Evolutionary conservation across 2,888 invertebrate species (phyloP).

Genomic region (Drosophila kambysellisi): DNA sequence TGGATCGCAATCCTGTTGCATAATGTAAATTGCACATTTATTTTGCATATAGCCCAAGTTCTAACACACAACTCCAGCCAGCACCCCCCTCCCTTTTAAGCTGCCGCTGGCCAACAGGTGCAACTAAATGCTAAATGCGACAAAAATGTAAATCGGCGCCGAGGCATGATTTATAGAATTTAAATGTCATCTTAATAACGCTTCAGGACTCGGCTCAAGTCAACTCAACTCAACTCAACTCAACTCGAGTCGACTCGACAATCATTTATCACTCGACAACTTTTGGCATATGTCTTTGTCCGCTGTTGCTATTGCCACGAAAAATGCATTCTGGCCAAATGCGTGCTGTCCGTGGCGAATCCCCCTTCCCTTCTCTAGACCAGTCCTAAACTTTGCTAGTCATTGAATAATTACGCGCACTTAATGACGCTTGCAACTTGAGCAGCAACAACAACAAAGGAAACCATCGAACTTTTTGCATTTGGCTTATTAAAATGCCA

Average conservation of each 20-base stretch:
- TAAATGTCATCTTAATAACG: constrained; percentile 74
- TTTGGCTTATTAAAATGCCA: constrained; percentile 77
- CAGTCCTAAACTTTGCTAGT: constrained; percentile 49
- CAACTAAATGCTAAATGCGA: constrained; percentile 76
- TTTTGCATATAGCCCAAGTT: constrained; percentile 46
- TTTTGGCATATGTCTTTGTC: constrained; percentile 57
- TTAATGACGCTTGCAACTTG: constrained; percentile 76
- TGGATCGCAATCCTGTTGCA: constrained; percentile 51
- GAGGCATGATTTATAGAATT: constrained; percentile 73
- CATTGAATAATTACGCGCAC: constrained; percentile 84
- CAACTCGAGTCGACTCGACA: constrained; percentile 7
- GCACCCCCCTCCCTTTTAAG: not conserved
- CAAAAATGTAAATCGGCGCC: constrained; percentile 72
- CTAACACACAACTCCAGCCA: not conserved
- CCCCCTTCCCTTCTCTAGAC: not conserved
- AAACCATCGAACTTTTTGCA: constrained; percentile 45
- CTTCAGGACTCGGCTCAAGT: constrained; percentile 7
- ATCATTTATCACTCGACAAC: constrained; percentile 57
- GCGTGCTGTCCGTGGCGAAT: constrained; percentile 31
- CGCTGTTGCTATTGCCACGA: constrained; percentile 15
- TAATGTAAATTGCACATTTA: constrained; percentile 54
- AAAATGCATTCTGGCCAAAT: constrained; percentile 53
- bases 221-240: not conserved
- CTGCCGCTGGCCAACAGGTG: constrained; percentile 64
- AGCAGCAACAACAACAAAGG: constrained; percentile 21